phyloP scores from a whole-genome alignment of 2,888 invertebrate genomes.

The Scaeva pyrastri region DNA sequence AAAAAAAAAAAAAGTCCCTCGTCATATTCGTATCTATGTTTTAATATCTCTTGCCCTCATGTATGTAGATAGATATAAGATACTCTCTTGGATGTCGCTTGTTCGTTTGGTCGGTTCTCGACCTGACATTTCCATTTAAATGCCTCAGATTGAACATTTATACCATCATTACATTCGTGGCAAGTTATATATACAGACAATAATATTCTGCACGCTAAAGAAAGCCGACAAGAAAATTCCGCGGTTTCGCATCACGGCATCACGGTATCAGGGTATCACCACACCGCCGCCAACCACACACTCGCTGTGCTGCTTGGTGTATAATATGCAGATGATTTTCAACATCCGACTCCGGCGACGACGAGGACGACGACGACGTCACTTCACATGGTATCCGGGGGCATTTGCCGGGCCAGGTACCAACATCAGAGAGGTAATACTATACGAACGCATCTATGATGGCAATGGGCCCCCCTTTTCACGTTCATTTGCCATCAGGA shows the following conservation, averaged over 20 bases:
- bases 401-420: slow-evolving; percentile 39
- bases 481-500: slow-evolving; percentile 25
- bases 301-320: background rate
- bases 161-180: slow-evolving; percentile 66
- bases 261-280: background rate
- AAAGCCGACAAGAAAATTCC: slow-evolving; percentile 69
- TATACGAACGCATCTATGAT: slow-evolving; percentile 37
- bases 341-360: slow-evolving; percentile 48
- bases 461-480: background rate
- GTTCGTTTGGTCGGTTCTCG: slow-evolving; percentile 10
- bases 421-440: background rate
- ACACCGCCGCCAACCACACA: background rate
- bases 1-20: slow-evolving; percentile 20
- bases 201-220: slow-evolving; percentile 56
- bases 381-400: slow-evolving; percentile 44
- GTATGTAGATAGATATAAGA: too few species aligned
- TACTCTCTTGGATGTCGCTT: background rate
- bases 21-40: background rate
- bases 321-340: slow-evolving; percentile 30
- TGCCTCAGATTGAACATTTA: slow-evolving; percentile 70
- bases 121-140: slow-evolving; percentile 66
- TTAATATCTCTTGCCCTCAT: background rate
- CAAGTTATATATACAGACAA: slow-evolving; percentile 25
- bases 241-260: slow-evolving; percentile 61
- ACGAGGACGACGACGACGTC: slow-evolving; percentile 17